Evolutionary conservation across 2,888 invertebrate genomes (phyloP), one percentile per base, ranked within the genome.

Genomic region (Rhagophthalmus giganteus): DNA sequence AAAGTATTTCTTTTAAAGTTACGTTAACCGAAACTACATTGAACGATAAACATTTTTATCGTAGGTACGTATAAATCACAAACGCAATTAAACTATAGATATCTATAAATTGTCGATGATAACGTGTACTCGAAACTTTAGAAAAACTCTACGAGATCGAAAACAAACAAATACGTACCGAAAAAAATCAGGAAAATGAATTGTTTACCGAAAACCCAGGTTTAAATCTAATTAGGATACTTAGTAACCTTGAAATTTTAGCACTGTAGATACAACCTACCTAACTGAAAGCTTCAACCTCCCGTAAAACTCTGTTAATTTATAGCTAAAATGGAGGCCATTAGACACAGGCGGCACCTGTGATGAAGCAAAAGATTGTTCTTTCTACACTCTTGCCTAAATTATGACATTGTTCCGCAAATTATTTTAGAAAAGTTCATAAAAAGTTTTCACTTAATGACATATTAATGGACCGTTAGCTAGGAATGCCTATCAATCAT

Each of bases 251-350:
- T 53, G 40, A 44, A 47, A 42, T 47, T 40, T 35, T 41, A 41
- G 42, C 45, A 48, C 52, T 38, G n/a, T n/a, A 35, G 45, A 39
- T 47, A 24, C n/a, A n/a, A n/a, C n/a, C n/a, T n/a, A n/a, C n/a
- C n/a, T n/a, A 48, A 39, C 47, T 39, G 11, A 34, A 31, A 48
- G 30, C 40, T 38, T 40, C 42, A 37, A 48, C 41, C 53, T 53
- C 50, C 54, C 47, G 57, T 57, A 57, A 54, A 57, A 51, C 54
- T 45, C 41, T 39, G 50, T 50, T 57, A 57, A 57, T 57, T 57
- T 57, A 57, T 54, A 51, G 50, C 46, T 47, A 51, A 51, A 51
- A 48, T 42, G 41, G 53, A 39, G 33, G 53, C 53, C 47, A 48
- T 48, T 48, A 53, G 45, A 48, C 41, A 41, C 53, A 53, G 37